Evolutionary conservation across 2,113 vertebrate genomes (phyloP).

Genomic region (Dinomys branickii): DNA sequence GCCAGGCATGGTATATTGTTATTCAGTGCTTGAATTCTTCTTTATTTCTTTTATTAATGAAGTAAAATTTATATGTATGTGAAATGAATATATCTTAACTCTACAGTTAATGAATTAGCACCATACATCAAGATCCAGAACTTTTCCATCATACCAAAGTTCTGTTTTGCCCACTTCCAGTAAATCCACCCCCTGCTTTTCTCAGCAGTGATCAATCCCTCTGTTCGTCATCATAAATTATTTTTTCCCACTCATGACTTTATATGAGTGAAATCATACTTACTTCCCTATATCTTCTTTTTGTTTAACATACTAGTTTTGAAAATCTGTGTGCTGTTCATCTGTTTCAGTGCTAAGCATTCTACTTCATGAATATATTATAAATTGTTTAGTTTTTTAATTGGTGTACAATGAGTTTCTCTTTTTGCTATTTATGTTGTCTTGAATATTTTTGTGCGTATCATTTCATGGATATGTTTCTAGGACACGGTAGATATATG

Average conservation of each 20-base stretch:
- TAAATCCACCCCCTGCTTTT: neutral
- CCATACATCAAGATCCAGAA: neutral
- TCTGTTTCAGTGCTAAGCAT: neutral
- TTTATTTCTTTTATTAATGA: neutral
- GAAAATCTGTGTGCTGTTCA: neutral
- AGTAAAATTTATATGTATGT: neutral
- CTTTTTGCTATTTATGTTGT: neutral
- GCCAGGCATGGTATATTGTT: neutral
- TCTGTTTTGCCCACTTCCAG: neutral
- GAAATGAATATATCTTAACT: neutral
- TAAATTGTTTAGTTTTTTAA: neutral
- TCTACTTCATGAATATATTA: neutral
- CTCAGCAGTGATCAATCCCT: neutral
- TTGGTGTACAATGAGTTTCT: neutral
- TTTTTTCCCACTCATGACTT: neutral
- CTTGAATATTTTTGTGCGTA: neutral
- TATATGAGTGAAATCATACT: neutral
- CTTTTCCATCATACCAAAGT: neutral
- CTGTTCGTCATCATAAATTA: neutral
- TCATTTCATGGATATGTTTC: neutral
- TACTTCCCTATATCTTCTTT: neutral
- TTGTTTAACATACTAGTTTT: neutral
- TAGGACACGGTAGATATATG: neutral
- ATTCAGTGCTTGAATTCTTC: neutral
- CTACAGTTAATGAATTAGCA: neutral